Conservation (phyloP, 2,888 invertebrate species). For the Mesochorus sp. region DNA sequence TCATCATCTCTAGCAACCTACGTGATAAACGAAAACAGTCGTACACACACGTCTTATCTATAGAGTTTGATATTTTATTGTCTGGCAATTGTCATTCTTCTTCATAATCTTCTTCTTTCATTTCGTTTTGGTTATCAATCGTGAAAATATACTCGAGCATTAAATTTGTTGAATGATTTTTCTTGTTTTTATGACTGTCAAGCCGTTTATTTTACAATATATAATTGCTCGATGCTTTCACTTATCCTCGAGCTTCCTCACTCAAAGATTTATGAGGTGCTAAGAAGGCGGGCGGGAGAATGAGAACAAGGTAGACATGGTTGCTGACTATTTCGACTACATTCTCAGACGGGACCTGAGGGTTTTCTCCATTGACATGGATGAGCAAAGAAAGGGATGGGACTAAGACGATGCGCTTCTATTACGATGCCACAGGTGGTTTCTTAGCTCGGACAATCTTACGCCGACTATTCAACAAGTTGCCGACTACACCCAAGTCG, state of each 20-base stretch:
- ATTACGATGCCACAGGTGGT: slow-evolving; percentile 78
- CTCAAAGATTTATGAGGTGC: slow-evolving; percentile 15
- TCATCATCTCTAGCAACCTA: slow-evolving; percentile 41
- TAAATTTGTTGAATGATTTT: no score
- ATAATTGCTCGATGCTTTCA: no score
- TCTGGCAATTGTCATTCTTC: background rate
- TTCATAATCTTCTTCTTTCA: background rate
- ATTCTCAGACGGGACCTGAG: slow-evolving; percentile 71
- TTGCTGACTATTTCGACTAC: slow-evolving; percentile 64
- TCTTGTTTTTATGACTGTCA: no score
- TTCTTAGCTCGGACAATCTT: slow-evolving; percentile 80
- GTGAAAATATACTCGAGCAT: no score
- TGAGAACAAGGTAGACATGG: slow-evolving; percentile 27
- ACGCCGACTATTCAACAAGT: slow-evolving; percentile 79
- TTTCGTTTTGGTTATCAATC: background rate
- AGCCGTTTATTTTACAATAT: no score
- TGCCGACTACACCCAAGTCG: slow-evolving; percentile 33
- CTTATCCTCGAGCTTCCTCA: no score
- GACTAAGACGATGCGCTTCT: slow-evolving; percentile 51
- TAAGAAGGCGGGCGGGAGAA: slow-evolving; percentile 23
- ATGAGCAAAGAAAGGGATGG: slow-evolving; percentile 53
- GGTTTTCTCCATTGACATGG: slow-evolving; percentile 58
- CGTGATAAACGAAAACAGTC: background rate
- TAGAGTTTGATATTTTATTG: background rate
- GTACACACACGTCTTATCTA: slow-evolving; percentile 29